Evolutionary conservation across 2,113 vertebrate species (phyloP).

Genomic region (Thymallus thymallus): DNA sequence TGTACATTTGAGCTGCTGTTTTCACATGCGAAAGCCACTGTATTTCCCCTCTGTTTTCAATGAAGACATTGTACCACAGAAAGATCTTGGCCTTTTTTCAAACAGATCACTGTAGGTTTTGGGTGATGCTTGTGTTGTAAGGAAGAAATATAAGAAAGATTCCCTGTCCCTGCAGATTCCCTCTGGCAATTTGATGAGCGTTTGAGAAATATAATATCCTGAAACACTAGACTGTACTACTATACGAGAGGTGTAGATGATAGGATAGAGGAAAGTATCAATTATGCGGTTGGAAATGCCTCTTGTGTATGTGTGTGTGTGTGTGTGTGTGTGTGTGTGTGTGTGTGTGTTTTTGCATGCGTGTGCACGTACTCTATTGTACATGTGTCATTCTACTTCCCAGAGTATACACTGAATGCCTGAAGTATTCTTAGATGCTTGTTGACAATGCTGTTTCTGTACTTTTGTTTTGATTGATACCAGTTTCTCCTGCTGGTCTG

Average conservation of each 20-base stretch:
- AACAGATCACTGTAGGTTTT: slow-evolving; percentile 4
- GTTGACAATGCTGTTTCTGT: slow-evolving; percentile 34
- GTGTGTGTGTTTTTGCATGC: slow-evolving; percentile 5
- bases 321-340: slow-evolving; percentile 20
- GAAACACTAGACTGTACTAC: neutral
- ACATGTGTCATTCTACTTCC: neutral
- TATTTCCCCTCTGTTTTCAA: neutral
- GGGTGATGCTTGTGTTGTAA: slow-evolving; percentile 14
- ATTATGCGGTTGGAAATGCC: neutral
- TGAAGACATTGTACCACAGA: neutral
- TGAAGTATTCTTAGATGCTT: slow-evolving; percentile 11
- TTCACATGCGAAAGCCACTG: no score
- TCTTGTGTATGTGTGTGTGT: slow-evolving; percentile 8
- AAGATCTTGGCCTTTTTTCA: neutral
- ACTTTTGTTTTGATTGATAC: slow-evolving; percentile 58
- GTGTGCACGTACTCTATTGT: neutral
- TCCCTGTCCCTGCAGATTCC: neutral
- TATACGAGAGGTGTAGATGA: neutral
- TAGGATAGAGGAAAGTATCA: neutral
- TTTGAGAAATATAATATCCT: slow-evolving; percentile 8
- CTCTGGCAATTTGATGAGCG: neutral
- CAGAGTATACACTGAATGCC: no score
- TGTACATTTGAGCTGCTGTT: no score
- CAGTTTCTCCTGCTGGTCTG: slow-evolving; percentile 40
- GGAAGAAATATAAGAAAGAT: slow-evolving; percentile 14